Base-by-base conservation (phyloP, 1,140 invertebrate species). In the Whitmania pigra region DNA sequence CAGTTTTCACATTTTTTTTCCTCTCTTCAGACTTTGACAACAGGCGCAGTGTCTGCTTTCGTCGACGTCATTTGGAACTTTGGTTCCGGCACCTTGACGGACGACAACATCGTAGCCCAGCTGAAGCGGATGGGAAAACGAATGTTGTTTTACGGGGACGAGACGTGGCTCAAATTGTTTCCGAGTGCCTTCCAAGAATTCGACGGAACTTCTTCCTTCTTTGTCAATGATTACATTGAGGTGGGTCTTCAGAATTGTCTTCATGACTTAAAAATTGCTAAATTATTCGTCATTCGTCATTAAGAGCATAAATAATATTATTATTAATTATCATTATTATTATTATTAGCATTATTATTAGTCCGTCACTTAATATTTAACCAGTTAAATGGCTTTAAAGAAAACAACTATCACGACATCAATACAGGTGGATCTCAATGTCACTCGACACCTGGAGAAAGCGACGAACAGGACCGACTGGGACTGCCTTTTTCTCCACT, bases 91-190 rank as follows among this genome's bases (percentile, higher is more conserved):
- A 84, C 87, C 73, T 84, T 92, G 17, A 77, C 82, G 3, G 86
- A 88, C 22, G 94, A 98, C 79, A 97, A 88, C 77, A 80, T 97
- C 69, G 74, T 97, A 43, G 83, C 85, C 55, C 87, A 88, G 79
- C 86, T 88, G 0, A 82, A 85, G 9, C 78, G 82, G 60, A 78
- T 82, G 54, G 85, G 85, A 1, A 87, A 87, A 36, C 84, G 84
- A 53, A 83, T 90, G 0, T 83, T 92, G 29, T 94, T 98, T 84
- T 97, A 92, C 80, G 95, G 96, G 0, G 94, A 98, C 83, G 90
- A 97, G 76, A 97, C 93, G 7, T 99, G 96, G 96, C 77, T 93
- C 0, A 87, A 88, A 76, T 83, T 98, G 53, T 97, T 96, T 85
- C 85, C 92, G 0, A 82, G 87, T 60, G 15, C 11, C 6, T 97